Base-by-base conservation (phyloP, 1,140 invertebrate genomes). In the Drosophila kikkawai region DNA sequence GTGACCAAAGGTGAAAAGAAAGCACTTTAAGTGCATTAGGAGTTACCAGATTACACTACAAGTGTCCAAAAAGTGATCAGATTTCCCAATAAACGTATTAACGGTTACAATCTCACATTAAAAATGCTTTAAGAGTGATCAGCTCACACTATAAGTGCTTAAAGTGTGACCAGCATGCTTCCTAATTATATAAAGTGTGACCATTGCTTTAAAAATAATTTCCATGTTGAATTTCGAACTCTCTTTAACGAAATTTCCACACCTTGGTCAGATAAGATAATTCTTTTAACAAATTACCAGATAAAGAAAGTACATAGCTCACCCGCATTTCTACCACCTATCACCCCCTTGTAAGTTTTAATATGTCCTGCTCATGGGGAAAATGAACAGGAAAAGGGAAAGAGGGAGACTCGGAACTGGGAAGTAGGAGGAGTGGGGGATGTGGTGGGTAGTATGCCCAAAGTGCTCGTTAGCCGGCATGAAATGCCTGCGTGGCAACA, bases 401-500 rank as follows among this genome's bases (percentile, higher is more conserved):
- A 41, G 41, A 29, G 15, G 17, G 68, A 32, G 50, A 57, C 68
- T 13, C 29, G 29, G 29, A n/a, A 34, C 48, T 36, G 17, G 34
- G 13, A 56, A 56, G 4, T 8, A 26, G 19, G 1, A 34, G 29
- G 13, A 56, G 19, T 22, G 2, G 36, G 53, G 36, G 37, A 7
- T 12, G n/a, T 19, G 48, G n/a, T 19, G 48, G 56, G 50, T 42
- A 58, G 59, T 75, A 84, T 88, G 78, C 84, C 84, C 84, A 64
- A 65, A 82, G 71, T 76, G 80, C 73, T 87, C 84, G 84, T 87
- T 88, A 88, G 80, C 75, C 77, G 67, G 79, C 80, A 78, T 87
- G 70, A 86, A 86, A 87, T 86, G 83, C 82, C 78, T 74, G 58
- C 79, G 82, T 84, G 71, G 42, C 81, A 67, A 79, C 78, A 85